A percentile compares a stretch with the other conserved stretches of the same genome.
These are phyloP conservation scores for Drosophila melanosoma DNA, from an alignment of 2,888 invertebrate genomes.

Conservation along the genomic window DNA sequence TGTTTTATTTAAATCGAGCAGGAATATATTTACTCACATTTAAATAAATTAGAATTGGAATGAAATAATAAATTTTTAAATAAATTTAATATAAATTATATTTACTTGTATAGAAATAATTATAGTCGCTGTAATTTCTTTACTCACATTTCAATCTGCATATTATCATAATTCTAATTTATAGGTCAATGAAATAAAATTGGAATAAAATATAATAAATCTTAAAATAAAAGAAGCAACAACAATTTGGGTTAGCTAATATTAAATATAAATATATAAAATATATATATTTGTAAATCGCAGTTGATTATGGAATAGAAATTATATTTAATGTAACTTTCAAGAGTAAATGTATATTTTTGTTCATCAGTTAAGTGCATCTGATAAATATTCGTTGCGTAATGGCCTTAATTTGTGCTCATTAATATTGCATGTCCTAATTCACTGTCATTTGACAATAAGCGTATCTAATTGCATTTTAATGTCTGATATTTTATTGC, in stretches of 20 bases:
- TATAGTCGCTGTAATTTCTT: too few species aligned
- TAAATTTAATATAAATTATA: too few species aligned
- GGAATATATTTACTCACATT: not conserved
- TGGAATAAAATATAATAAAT: not conserved
- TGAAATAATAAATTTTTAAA: too few species aligned
- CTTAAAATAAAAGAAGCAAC: not conserved
- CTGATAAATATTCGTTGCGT: not conserved
- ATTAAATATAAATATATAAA: not conserved
- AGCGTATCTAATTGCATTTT: conserved; percentile 35
- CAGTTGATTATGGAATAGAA: not conserved
- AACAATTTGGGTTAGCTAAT: not conserved
- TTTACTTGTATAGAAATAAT: too few species aligned
- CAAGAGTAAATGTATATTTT: not conserved
- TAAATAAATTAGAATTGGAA: too few species aligned
- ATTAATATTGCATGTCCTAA: not conserved
- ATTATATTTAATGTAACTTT: not conserved
- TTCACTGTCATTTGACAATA: not conserved
- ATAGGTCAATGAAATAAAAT: not conserved
- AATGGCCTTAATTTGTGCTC: not conserved
- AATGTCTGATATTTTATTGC: conserved; percentile 43
- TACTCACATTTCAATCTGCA: too few species aligned
- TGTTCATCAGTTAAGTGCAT: not conserved
- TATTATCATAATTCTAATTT: too few species aligned
- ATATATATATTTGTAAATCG: not conserved
- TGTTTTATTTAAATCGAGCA: not conserved